phyloP scores from a whole-genome alignment of 2,113 vertebrate genomes.

The Varanus komodoensis region DNA sequence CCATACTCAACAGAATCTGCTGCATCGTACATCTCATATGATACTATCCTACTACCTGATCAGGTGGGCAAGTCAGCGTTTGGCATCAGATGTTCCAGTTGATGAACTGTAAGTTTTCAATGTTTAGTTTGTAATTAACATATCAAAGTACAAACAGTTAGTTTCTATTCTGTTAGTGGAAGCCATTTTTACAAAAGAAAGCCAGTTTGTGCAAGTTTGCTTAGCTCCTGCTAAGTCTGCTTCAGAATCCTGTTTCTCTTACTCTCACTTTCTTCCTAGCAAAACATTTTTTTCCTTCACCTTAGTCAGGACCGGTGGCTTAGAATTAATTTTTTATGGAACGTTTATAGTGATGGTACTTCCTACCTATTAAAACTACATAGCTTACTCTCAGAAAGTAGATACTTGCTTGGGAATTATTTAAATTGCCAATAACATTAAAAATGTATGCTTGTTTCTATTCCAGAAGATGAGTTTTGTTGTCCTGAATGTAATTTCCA shows the following conservation, averaged over 20 bases:
- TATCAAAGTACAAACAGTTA: background rate
- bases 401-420: background rate
- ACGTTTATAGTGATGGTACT: background rate
- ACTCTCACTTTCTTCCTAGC: background rate
- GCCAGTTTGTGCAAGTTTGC: background rate
- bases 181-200: background rate
- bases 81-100: constrained; percentile 84
- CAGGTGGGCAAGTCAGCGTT: constrained; percentile 84
- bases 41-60: constrained; percentile 91
- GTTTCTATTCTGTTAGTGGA: background rate
- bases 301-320: background rate
- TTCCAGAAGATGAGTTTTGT: background rate
- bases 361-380: background rate
- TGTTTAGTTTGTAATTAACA: background rate
- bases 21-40: constrained; percentile 88
- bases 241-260: background rate
- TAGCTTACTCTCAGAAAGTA: background rate
- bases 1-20: constrained; percentile 92
- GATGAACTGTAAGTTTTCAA: constrained; percentile 87
- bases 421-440: background rate
- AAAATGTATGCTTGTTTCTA: background rate
- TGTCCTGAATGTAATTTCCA: background rate
- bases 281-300: background rate
- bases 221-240: background rate
- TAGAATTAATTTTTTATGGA: background rate